Percentiles rank a stretch among this genome's conserved stretches.
Evolutionary conservation across 2,888 invertebrate genomes (phyloP).

Genomic region (Ashinkailepas kermadecensis): DNA sequence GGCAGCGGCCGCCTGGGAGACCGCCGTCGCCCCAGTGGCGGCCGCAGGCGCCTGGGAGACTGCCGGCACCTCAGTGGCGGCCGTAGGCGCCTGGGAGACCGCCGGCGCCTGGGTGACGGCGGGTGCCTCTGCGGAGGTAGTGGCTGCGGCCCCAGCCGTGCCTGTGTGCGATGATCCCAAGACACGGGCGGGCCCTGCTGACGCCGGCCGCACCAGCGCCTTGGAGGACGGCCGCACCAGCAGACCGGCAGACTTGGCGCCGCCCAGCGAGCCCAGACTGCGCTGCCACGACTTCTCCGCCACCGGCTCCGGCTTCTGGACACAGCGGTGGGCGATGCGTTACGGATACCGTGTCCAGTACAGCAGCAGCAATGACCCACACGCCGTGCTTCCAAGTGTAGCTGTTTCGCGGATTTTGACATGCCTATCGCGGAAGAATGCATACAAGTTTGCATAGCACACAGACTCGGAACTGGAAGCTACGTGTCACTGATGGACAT

Average conservation of each 20-base stretch:
- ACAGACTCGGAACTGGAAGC: too few relatives aligned
- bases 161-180: neutral
- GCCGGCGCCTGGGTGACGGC: neutral
- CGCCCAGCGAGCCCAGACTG: slow-evolving; percentile 4
- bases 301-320: neutral
- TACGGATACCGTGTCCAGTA: too few relatives aligned
- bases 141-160: neutral
- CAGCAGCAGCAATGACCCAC: too few relatives aligned
- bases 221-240: neutral
- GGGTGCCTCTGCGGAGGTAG: neutral
- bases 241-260: neutral
- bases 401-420: too few relatives aligned
- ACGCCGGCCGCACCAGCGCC: neutral
- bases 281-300: slow-evolving; percentile 8
- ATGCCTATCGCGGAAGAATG: too few relatives aligned
- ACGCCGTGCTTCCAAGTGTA: too few relatives aligned
- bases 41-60: neutral
- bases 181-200: neutral
- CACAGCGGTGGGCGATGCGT: neutral
- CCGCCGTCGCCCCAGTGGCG: neutral
- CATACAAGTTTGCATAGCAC: too few relatives aligned
- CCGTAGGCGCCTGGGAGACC: neutral
- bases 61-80: too few relatives aligned
- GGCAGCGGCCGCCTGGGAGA: neutral
- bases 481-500: too few relatives aligned